Base-by-base conservation (phyloP, 1,140 invertebrate species). In the Drosophila baimaii region DNA sequence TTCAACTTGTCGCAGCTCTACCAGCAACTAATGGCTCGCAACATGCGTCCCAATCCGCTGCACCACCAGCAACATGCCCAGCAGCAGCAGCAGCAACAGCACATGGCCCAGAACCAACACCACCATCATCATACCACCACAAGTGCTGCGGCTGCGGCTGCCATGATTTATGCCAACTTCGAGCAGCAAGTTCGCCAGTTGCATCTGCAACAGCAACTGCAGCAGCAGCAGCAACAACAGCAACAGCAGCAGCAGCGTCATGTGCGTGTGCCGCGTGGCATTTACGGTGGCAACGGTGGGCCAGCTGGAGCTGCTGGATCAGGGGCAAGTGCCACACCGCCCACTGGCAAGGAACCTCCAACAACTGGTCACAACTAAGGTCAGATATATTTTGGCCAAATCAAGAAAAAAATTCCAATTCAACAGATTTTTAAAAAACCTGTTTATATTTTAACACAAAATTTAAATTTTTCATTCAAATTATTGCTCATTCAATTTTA, bases 101-200 rank as follows among this genome's bases (percentile, higher is more conserved):
- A 47, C 4, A 25, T 47, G 2, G 61, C 46, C 1, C 70, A 61
- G 3, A 57, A 69, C 5, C 57, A 49, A 17, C 61, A 55, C n/a
- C 57, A 46, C 13, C 43, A 58, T 1, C 72, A 69, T 1, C 59
- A 65, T 17, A 51, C 35, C 4, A 27, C 12, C 12, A 56, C n/a
- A 6, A 58, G 37, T 39, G 70, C 49, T 15, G 77, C 68, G 2
- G 70, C 76, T 4, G 51, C 76, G 15, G 66, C 82, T 23, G 63
- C 77, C 0, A 70, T 85, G 27, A 37, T 84, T 15, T 84, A 85
- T 37, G 77, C 68, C 7, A 70, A 65, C 7, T 27, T 81, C 29
- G 74, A 86, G 25, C 57, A 77, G n/a, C 68, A 71, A 9, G 39
- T 79, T 19, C 84, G 63, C 8, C 83, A 89, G 25, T 56, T 63